phyloP scores from a whole-genome alignment of 2,113 vertebrate genomes.

The Calidris pygmaea region DNA sequence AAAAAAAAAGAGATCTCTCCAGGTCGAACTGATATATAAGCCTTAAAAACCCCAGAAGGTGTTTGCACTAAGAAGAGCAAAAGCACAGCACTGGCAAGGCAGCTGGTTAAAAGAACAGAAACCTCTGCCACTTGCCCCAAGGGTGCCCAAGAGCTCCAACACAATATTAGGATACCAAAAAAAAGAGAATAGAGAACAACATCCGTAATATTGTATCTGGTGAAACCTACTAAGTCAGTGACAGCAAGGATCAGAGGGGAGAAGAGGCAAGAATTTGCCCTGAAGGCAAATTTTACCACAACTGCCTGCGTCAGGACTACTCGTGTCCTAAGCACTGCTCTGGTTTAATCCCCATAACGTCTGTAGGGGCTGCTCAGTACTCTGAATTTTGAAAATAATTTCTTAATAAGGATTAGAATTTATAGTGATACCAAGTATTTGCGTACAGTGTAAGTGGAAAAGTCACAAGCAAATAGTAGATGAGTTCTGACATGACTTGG shows the following conservation, averaged over 20 bases:
- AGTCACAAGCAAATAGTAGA: not conserved
- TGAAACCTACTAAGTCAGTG: not conserved
- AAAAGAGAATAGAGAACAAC: not conserved
- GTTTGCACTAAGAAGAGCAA: not conserved
- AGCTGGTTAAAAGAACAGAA: not conserved
- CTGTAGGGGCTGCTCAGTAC: not conserved
- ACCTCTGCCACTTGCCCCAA: not conserved
- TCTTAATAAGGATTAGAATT: not conserved
- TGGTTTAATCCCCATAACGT: not conserved
- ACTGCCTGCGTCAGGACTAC: not conserved
- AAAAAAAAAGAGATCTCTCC: not conserved
- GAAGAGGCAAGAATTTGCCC: not conserved
- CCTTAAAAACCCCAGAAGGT: not conserved
- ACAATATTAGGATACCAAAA: not conserved
- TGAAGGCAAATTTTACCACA: not conserved
- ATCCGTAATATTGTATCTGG: not conserved
- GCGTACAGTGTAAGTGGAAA: not conserved
- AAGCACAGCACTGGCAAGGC: not conserved
- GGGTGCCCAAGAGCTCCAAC: not conserved
- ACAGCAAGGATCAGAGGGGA: not conserved
- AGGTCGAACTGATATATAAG: not conserved
- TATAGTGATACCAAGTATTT: not conserved
- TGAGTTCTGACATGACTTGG: not conserved
- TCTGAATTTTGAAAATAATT: not conserved
- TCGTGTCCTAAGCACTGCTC: not conserved